These are phyloP conservation scores for Saxidomus purpurata DNA, from an alignment of 1,140 invertebrate species.

Conservation along the genomic window DNA sequence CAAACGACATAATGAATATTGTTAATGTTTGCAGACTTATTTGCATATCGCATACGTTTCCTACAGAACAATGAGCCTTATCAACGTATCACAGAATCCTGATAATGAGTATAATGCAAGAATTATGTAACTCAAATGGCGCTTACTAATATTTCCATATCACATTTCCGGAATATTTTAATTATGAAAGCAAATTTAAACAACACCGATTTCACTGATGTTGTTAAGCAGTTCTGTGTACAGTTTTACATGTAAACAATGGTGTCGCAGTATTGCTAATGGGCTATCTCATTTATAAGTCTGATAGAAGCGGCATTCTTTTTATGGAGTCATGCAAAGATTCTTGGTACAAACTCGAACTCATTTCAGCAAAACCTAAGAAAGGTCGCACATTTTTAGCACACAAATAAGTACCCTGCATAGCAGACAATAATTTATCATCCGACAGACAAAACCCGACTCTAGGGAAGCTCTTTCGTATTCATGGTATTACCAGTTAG, in stretches of 20 bases:
- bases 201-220: background rate
- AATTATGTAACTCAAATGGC: conserved; percentile 23
- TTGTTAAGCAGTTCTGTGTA: background rate
- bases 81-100: background rate
- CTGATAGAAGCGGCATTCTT: background rate
- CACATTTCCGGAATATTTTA: conserved; percentile 5
- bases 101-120: conserved; percentile 34
- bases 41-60: background rate
- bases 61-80: background rate
- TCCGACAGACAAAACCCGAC: background rate
- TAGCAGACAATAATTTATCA: background rate
- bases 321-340: background rate
- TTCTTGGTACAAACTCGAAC: background rate
- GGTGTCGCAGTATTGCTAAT: background rate
- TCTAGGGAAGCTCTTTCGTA: background rate
- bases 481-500: background rate
- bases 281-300: background rate
- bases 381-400: background rate
- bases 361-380: background rate
- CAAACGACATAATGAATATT: background rate
- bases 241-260: background rate
- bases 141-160: conserved; percentile 23
- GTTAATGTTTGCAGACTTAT: background rate
- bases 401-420: background rate
- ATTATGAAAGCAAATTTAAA: conserved; percentile 4